A percentile compares a stretch with the other conserved stretches of the same genome.
phyloP scores from a whole-genome alignment of 2,797 vertebrate species.

The Pangasius mekongensis region DNA sequence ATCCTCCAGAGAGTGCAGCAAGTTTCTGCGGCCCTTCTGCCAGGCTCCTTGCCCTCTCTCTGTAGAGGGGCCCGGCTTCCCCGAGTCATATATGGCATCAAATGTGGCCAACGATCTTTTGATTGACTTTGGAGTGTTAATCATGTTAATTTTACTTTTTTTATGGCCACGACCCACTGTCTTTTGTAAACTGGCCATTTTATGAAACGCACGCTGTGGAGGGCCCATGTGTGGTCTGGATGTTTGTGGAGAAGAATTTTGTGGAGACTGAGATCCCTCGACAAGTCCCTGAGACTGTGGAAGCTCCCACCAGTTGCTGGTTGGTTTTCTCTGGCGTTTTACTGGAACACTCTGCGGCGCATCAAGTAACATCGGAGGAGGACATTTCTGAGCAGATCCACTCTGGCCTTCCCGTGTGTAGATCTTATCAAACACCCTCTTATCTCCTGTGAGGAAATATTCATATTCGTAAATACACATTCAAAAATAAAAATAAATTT shows the following conservation, averaged over 20 bases:
- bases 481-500: not conserved
- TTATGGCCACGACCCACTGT: not conserved
- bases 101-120: conserved; percentile 61
- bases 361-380: not conserved
- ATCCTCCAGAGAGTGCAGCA: conserved; percentile 53
- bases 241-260: not conserved
- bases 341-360: not conserved
- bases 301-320: conserved; percentile 62
- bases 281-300: not conserved
- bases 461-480: not conserved
- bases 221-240: conserved; percentile 33
- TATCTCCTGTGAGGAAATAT: conserved; percentile 60
- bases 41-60: not conserved
- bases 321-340: conserved; percentile 57
- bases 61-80: not conserved
- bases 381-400: conserved; percentile 44
- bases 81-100: conserved; percentile 60
- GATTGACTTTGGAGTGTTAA: conserved; percentile 55
- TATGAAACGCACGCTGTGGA: not conserved
- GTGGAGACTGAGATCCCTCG: not conserved
- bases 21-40: conserved; percentile 37
- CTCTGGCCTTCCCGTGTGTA: conserved; percentile 44
- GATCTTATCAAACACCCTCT: conserved; percentile 57
- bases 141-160: conserved; percentile 11
- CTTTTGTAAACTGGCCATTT: conserved; percentile 2